These are phyloP conservation scores for Taenioides sp. DNA, from an alignment of 2,797 vertebrate genomes.

Conservation along the genomic window DNA sequence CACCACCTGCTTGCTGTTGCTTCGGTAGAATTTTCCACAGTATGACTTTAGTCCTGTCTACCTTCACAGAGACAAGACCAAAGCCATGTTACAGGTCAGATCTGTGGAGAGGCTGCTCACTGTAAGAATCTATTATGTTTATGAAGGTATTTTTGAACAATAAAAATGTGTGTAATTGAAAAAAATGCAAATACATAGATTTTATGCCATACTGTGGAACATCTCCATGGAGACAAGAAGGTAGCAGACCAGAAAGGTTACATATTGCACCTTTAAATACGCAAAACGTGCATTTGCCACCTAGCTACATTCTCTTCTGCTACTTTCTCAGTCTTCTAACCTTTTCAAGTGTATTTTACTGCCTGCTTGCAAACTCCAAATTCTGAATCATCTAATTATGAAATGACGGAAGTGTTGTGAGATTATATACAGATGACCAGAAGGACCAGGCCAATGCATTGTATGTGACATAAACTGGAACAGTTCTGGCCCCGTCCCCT, in stretches of 20 bases:
- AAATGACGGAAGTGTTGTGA: constrained; percentile 12
- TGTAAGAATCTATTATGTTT: too few species aligned
- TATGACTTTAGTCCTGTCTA: too few species aligned
- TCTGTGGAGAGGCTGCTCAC: too few species aligned
- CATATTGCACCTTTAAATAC: background rate
- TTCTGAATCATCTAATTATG: background rate
- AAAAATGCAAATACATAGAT: too few species aligned
- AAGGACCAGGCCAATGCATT: constrained; percentile 30
- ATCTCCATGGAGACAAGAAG: too few species aligned
- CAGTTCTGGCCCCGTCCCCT: constrained; percentile 22
- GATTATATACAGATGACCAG: constrained; percentile 14
- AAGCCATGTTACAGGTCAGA: too few species aligned
- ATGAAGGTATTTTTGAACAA: too few species aligned
- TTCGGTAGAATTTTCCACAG: too few species aligned
- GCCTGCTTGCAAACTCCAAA: constrained; percentile 20
- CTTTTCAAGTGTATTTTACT: constrained; percentile 18
- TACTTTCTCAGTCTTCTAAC: constrained; percentile 26
- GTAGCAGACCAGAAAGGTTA: background rate
- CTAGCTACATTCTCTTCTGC: constrained; percentile 22
- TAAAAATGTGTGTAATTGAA: too few species aligned
- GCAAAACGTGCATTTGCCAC: constrained; percentile 10
- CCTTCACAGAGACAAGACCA: too few species aligned
- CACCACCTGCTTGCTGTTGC: too few species aligned
- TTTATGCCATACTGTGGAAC: too few species aligned
- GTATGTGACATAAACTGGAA: constrained; percentile 37